These are phyloP conservation scores for Oedothorax gibbosus DNA, from an alignment of 1,140 invertebrate genomes.

Conservation along the genomic window DNA sequence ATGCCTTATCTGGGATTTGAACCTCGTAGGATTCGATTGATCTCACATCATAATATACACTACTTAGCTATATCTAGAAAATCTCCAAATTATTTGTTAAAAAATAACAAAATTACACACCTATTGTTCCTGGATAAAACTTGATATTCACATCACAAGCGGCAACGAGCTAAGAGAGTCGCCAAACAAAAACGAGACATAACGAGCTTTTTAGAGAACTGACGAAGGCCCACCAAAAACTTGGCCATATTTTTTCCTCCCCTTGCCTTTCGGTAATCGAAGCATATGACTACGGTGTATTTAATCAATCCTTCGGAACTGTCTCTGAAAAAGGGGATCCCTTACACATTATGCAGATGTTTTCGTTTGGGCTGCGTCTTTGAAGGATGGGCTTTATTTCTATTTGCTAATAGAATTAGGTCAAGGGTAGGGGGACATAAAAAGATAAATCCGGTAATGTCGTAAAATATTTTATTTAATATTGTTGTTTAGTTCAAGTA, in stretches of 20 bases:
- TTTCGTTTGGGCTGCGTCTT: not conserved
- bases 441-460: too few relatives aligned
- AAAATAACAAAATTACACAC: not conserved
- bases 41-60: too few relatives aligned
- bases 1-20: too few relatives aligned
- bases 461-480: too few relatives aligned
- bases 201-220: conserved; percentile 7
- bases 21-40: too few relatives aligned
- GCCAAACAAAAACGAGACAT: conserved; percentile 4
- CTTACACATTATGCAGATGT: not conserved
- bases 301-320: not conserved
- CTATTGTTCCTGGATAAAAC: not conserved
- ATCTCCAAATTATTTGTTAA: not conserved
- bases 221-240: not conserved
- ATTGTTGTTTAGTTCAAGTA: too few relatives aligned
- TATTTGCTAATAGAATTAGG: too few relatives aligned
- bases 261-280: not conserved
- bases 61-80: not conserved
- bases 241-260: not conserved
- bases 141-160: not conserved
- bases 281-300: not conserved
- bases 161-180: conserved; percentile 3
- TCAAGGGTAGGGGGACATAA: too few relatives aligned
- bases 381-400: too few relatives aligned
- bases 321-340: not conserved